Percentiles rank a stretch among this genome's conserved stretches.
Conservation (phyloP, 1,140 invertebrate genomes). For the Drosophila azteca region DNA sequence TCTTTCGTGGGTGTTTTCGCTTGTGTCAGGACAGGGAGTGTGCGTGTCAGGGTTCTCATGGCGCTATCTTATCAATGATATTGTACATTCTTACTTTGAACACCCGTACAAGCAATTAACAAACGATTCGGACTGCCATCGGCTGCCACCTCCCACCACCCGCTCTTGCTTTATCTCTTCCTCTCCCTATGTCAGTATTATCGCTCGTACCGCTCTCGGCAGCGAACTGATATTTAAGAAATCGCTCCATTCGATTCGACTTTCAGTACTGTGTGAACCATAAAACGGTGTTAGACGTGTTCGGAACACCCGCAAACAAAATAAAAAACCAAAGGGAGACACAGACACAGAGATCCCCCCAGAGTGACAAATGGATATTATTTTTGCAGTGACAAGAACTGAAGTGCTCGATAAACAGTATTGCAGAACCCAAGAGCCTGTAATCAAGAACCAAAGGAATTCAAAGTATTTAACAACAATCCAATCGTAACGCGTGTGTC, state of each 20-base stretch:
- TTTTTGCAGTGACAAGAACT: conserved; percentile 38
- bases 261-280: conserved; percentile 66
- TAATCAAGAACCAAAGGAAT: conserved; percentile 57
- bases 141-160: background rate
- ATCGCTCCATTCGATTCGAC: conserved; percentile 29
- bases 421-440: conserved; percentile 48
- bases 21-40: background rate
- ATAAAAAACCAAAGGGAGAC: conserved; percentile 8
- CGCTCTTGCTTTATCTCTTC: conserved; percentile 13
- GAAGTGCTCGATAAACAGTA: conserved; percentile 68
- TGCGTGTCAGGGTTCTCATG: conserved; percentile 6
- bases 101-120: conserved; percentile 80
- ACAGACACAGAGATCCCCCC: conserved; percentile 16
- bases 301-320: background rate
- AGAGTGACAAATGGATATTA: conserved; percentile 53
- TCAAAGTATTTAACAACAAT: conserved; percentile 55
- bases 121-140: conserved; percentile 66
- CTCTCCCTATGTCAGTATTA: conserved; percentile 10
- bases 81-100: conserved; percentile 73
- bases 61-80: conserved; percentile 66
- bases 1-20: no score
- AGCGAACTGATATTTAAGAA: conserved; percentile 68
- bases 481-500: conserved; percentile 33
- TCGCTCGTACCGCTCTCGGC: conserved; percentile 22
- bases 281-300: conserved; percentile 69